phyloP scores from a whole-genome alignment of 2,888 invertebrate species.

The Listrodromus nycthemerus region DNA sequence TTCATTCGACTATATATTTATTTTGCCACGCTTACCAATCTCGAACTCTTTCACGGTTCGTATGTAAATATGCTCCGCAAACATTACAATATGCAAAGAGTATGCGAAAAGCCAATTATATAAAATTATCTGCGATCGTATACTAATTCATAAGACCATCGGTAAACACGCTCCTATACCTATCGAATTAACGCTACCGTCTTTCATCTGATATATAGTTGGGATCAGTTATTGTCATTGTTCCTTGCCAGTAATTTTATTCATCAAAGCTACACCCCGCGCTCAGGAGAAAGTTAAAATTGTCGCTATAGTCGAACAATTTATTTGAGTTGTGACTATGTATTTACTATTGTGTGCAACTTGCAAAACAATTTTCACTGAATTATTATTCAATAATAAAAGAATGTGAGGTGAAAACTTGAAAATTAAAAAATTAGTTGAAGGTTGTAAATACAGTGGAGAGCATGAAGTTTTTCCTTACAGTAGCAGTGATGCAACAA shows the following conservation, averaged over 20 bases:
- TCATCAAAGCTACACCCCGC: too few relatives aligned
- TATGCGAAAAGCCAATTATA: slow-evolving; percentile 30
- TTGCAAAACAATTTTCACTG: too few relatives aligned
- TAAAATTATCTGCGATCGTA: slow-evolving; percentile 33
- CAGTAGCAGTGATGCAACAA: slow-evolving; percentile 89
- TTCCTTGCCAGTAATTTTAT: too few relatives aligned
- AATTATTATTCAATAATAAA: too few relatives aligned
- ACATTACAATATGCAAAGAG: slow-evolving; percentile 41
- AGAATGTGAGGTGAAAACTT: too few relatives aligned
- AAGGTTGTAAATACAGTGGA: not conserved
- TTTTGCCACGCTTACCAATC: slow-evolving; percentile 53
- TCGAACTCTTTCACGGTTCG: slow-evolving; percentile 8
- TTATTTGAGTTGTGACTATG: too few relatives aligned
- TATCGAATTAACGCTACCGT: not conserved
- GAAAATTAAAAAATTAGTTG: too few relatives aligned
- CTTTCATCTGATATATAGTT: not conserved
- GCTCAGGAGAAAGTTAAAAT: too few relatives aligned
- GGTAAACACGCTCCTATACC: slow-evolving; percentile 3
- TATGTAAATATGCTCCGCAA: slow-evolving; percentile 44
- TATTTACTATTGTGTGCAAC: too few relatives aligned
- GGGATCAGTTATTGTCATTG: not conserved
- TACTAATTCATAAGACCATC: slow-evolving; percentile 41
- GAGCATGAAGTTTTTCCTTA: slow-evolving; percentile 83
- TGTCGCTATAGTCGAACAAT: too few relatives aligned
- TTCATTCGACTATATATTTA: slow-evolving; percentile 25